Conservation (phyloP, 2,888 invertebrate genomes). For the Leptopilina myrica region DNA sequence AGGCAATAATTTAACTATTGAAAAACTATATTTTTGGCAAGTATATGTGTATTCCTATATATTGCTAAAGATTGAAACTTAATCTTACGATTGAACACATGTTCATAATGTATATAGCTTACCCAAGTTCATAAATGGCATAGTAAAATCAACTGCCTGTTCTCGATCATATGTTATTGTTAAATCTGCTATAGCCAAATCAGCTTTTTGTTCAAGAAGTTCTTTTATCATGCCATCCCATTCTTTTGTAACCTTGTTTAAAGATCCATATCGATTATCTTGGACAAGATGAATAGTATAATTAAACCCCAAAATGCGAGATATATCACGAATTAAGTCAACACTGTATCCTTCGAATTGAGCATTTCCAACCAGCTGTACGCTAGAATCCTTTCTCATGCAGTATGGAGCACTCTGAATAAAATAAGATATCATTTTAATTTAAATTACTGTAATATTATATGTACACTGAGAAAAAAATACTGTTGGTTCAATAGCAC, state of each 20-base stretch:
- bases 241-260: slow-evolving; percentile 89
- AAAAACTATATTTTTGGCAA: too few relatives aligned
- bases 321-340: slow-evolving; percentile 95
- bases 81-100: too few relatives aligned
- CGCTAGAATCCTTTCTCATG: slow-evolving; percentile 93
- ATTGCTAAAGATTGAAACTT: too few relatives aligned
- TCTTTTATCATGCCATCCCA: slow-evolving; percentile 96
- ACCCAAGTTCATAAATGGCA: slow-evolving; percentile 98
- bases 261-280: slow-evolving; percentile 90
- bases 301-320: slow-evolving; percentile 90
- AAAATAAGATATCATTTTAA: slow-evolving; percentile 14
- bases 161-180: slow-evolving; percentile 98
- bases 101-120: slow-evolving; percentile 56
- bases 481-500: too few relatives aligned
- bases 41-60: too few relatives aligned
- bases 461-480: too few relatives aligned
- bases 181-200: slow-evolving; percentile 96
- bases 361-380: slow-evolving; percentile 91
- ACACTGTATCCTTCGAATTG: slow-evolving; percentile 97
- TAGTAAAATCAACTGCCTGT: slow-evolving; percentile 85
- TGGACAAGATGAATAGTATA: slow-evolving; percentile 91
- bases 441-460: too few relatives aligned
- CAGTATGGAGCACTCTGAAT: slow-evolving; percentile 95
- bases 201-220: slow-evolving; percentile 92
- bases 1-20: too few relatives aligned